Percentiles rank a stretch among this genome's conserved stretches.
These are phyloP conservation scores for Tinamus major DNA, from an alignment of 2,797 vertebrate species.

Conservation along the genomic window DNA sequence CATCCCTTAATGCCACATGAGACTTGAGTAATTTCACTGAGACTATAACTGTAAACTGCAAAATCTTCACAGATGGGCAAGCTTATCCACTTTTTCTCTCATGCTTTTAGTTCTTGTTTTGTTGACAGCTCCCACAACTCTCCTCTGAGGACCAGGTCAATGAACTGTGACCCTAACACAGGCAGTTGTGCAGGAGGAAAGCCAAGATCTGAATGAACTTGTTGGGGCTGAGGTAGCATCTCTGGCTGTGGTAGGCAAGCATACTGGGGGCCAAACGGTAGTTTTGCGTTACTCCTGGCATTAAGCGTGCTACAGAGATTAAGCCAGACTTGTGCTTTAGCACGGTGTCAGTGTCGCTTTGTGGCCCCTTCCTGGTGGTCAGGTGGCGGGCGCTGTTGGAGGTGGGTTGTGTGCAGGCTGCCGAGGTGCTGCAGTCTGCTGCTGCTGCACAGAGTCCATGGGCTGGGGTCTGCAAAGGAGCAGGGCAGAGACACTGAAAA, in stretches of 20 bases:
- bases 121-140: neutral
- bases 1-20: neutral
- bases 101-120: neutral
- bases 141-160: neutral
- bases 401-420: neutral
- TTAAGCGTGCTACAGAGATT: neutral
- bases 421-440: neutral
- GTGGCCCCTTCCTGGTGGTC: neutral
- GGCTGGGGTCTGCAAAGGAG: neutral
- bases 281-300: neutral
- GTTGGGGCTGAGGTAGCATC: neutral
- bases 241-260: neutral
- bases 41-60: neutral
- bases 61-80: neutral
- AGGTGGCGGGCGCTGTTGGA: neutral
- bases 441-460: neutral
- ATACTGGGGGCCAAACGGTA: neutral
- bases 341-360: neutral
- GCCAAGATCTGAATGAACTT: neutral
- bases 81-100: neutral
- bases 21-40: neutral
- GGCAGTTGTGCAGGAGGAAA: neutral
- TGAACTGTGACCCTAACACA: neutral
- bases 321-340: neutral
- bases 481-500: neutral